Evolutionary conservation across 2,888 invertebrate genomes (phyloP), one percentile per base, ranked within the genome.

Genomic region (Patella depressa): DNA sequence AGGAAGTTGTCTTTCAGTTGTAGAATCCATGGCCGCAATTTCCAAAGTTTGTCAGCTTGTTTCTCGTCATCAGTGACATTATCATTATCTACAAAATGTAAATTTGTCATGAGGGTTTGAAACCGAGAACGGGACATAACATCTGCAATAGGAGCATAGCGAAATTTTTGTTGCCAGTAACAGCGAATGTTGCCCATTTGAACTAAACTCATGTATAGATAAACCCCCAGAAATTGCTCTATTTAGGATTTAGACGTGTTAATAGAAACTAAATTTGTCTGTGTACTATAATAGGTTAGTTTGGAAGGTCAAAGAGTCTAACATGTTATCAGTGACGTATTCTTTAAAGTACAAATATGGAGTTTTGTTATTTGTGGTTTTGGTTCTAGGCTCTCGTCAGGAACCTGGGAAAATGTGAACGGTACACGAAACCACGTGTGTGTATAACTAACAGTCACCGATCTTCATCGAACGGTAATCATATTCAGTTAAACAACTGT

Each of bases 81-180:
- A 29, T 80, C 9, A 55, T 57, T 15, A 15, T 54, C 0, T 15
- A 75, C 53, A 15, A 82, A 45, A 19, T 59, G 29, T 29, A 29
- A 29, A 29, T 29, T 29, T 29, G 29, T 29, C 29, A 29, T 29
- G 29, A 29, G n/a, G 29, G 29, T 15, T 19, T 55, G 65, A 55
- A 82, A 82, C 5, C 80, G 29, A 29, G 83, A 76, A 5, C 79
- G 19, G 1, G 71, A 24, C 81, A 82, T 82, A 15, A 69, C 72
- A 34, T 77, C 77, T 53, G 79, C 79, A 7, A 79, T 75, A 57
- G 75, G 70, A 3, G 55, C 59, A 59, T 77, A 77, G 14, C 80
- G 78, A 24, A 71, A 78, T 29, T 53, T 71, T 7, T 29, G 70
- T 71, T 80, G 73, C n/a, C n/a, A n/a, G n/a, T n/a, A n/a, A n/a